A percentile compares a stretch with the other conserved stretches of the same genome.
phyloP scores from a whole-genome alignment of 2,797 vertebrate species.

The Glyptemys insculpta region DNA sequence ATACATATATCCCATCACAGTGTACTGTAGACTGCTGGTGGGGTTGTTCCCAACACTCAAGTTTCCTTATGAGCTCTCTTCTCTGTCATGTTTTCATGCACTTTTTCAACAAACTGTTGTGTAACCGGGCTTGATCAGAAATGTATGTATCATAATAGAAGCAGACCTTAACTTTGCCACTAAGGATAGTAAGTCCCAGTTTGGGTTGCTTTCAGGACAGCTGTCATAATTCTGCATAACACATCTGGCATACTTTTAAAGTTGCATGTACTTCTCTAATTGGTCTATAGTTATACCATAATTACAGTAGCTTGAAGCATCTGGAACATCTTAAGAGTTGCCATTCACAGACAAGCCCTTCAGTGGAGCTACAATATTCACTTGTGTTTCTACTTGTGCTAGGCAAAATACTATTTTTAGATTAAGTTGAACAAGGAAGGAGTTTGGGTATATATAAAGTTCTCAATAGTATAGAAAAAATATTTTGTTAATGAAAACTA shows the following conservation, averaged over 20 bases:
- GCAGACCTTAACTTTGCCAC: neutral
- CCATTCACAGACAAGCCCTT: neutral
- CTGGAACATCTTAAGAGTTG: neutral
- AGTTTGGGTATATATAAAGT: conserved; percentile 6
- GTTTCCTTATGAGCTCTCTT: neutral
- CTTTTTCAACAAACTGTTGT: neutral
- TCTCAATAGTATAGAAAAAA: conserved; percentile 31
- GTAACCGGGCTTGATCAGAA: neutral
- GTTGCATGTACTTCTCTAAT: neutral
- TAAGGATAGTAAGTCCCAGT: neutral
- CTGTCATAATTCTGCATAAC: neutral
- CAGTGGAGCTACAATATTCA: neutral
- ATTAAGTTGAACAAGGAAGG: neutral
- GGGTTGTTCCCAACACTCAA: neutral
- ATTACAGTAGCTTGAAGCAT: neutral
- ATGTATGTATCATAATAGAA: neutral
- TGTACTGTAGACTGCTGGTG: neutral
- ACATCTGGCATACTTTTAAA: neutral
- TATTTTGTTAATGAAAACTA: conserved; percentile 18
- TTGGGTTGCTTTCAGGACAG: neutral
- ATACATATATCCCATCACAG: neutral
- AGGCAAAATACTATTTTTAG: neutral
- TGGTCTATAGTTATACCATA: neutral
- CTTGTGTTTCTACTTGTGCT: conserved; percentile 12
- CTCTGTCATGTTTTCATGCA: neutral